phyloP scores from a whole-genome alignment of 2,113 vertebrate species.

The Ochotona princeps region DNA sequence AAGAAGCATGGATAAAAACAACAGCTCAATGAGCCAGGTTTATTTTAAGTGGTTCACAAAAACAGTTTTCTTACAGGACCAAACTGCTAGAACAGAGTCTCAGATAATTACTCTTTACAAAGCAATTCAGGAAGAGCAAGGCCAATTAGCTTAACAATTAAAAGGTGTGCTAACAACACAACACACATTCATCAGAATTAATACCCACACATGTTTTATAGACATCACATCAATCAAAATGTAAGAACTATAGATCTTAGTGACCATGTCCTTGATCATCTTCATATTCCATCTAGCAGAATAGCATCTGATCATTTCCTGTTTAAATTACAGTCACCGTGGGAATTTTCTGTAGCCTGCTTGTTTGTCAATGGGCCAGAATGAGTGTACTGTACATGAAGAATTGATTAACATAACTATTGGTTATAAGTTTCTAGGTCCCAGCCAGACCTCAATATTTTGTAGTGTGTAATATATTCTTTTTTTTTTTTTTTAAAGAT shows the following conservation, averaged over 20 bases:
- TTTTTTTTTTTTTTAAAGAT: no score
- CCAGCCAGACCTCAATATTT: background rate
- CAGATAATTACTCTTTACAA: constrained; percentile 82
- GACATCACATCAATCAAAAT: constrained; percentile 53
- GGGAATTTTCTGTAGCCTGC: background rate
- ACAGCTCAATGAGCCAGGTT: constrained; percentile 80
- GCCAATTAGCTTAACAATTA: constrained; percentile 83
- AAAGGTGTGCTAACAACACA: constrained; percentile 72
- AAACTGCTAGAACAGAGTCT: constrained; percentile 78
- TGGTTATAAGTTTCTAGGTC: background rate
- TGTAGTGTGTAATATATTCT: background rate
- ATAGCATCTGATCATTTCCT: background rate
- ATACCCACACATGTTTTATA: constrained; percentile 61
- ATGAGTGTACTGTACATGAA: background rate
- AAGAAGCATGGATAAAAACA: constrained; percentile 69
- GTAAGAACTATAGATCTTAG: constrained; percentile 49
- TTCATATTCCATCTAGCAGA: background rate
- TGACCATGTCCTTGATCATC: background rate
- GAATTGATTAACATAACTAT: background rate
- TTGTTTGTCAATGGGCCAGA: background rate
- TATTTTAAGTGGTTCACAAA: constrained; percentile 79
- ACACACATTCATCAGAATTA: constrained; percentile 76
- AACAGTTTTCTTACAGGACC: constrained; percentile 75
- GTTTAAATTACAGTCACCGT: background rate
- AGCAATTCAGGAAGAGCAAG: constrained; percentile 79